Conservation (phyloP, 2,113 vertebrate species). For the Erythrocercus mccallii region DNA sequence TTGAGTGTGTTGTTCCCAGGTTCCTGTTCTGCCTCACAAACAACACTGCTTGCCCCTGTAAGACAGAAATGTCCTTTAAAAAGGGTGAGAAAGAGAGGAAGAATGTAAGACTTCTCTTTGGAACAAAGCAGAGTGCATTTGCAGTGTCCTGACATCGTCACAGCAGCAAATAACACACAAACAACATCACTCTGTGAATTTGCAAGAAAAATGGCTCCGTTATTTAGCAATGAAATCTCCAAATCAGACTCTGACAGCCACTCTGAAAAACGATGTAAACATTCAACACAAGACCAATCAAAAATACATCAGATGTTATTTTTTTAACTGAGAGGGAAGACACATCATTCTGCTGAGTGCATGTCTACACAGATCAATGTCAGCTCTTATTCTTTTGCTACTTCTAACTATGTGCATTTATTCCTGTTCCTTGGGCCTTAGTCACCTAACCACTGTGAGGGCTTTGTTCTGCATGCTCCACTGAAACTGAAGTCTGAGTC, state of each 20-base stretch:
- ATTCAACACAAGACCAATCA: background rate
- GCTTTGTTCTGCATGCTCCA: background rate
- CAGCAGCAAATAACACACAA: background rate
- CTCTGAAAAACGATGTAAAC: background rate
- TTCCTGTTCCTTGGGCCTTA: background rate
- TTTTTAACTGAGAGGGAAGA: background rate
- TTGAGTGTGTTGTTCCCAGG: background rate
- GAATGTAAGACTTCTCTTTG: background rate
- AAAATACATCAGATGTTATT: background rate
- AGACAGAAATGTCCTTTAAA: background rate
- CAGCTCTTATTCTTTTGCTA: background rate
- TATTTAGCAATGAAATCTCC: constrained; percentile 8
- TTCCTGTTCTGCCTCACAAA: background rate
- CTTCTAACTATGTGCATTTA: background rate
- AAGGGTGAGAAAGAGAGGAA: background rate
- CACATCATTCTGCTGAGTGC: background rate
- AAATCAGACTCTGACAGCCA: background rate
- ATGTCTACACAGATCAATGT: background rate
- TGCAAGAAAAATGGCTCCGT: background rate
- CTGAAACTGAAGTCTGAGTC: background rate
- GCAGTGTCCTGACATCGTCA: background rate
- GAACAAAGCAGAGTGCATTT: background rate
- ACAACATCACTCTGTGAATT: background rate
- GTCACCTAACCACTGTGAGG: background rate
- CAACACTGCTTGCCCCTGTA: background rate